Percentiles rank a stretch among this genome's conserved stretches.
Evolutionary conservation across 2,888 invertebrate species (phyloP).

Genomic region (Choristoneura rosaceana): DNA sequence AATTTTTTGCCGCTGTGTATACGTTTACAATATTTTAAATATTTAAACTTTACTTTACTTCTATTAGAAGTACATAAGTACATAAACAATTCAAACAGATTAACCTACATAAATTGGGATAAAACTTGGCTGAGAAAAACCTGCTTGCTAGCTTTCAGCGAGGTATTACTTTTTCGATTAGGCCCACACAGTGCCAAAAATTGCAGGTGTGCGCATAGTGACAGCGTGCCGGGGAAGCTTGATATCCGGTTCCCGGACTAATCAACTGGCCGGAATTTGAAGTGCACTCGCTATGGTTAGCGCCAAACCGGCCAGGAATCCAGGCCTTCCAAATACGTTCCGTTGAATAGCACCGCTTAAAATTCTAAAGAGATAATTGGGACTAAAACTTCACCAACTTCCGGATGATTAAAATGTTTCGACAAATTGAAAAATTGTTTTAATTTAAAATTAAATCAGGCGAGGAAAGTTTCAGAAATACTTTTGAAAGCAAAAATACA

Average conservation of each 20-base stretch:
- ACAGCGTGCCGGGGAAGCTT: conserved; percentile 47
- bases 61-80: no score
- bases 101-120: background rate
- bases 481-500: conserved; percentile 48
- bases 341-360: conserved; percentile 41
- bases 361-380: conserved; percentile 44
- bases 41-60: no score
- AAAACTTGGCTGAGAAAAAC: background rate
- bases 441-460: conserved; percentile 34
- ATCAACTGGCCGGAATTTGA: conserved; percentile 65
- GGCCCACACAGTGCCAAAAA: conserved; percentile 29
- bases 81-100: no score
- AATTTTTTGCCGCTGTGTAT: no score
- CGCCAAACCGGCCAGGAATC: conserved; percentile 42
- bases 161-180: conserved; percentile 20
- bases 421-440: conserved; percentile 32
- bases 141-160: background rate
- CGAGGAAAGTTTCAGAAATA: conserved; percentile 35
- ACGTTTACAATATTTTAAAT: no score
- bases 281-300: conserved; percentile 54
- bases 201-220: conserved; percentile 58
- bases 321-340: conserved; percentile 41
- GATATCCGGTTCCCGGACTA: conserved; percentile 53
- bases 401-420: conserved; percentile 16
- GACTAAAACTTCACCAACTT: conserved; percentile 19